Evolutionary conservation across 2,113 vertebrate species (phyloP), one percentile per base, ranked within the genome.

Genomic region (Arothron firmamentum): DNA sequence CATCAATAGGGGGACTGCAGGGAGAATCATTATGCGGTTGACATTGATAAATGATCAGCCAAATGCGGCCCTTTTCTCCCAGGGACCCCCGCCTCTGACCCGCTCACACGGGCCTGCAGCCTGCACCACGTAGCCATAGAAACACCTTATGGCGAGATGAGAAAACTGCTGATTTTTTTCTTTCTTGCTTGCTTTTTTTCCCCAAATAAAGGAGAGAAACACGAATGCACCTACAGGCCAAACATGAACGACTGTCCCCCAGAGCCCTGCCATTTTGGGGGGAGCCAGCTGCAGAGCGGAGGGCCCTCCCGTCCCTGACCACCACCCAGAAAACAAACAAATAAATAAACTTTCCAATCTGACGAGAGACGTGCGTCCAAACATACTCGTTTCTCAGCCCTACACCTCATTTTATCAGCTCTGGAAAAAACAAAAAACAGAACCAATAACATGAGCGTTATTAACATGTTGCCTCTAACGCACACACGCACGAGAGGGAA

Each of bases 41-140:
- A 99, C 96, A 96, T 94, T 99, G 96, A 99, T 98, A 98, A 98
- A 98, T 98, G 97, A 98, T 95, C 94, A 88, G 92, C 93, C 92
- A 93, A 95, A 95, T 94, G 93, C 93, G 90, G 93, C 93, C 79
- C 93, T 95, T 93, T 93, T 96, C 93, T 94, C 93, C 90, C 81
- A 90, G 92, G 94, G 92, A 92, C 92, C 93, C 92, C 92, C 89
- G 89, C 91, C 90, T 90, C 88, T 93, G 76, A 82, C 83, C 92
- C 92, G 90, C 92, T 88, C 91, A 87, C 93, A 92, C 75, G 81
- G 74, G 77, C 79, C 79, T 88, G 90, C 92, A 92, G 77, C 79
- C 79, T 89, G 90, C 92, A 92, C 87, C 90, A 92, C 92, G 93
- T 95, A 93, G 94, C 90, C 94, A 96, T 95, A 95, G 93, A 95